phyloP scores from a whole-genome alignment of 2,113 vertebrate species.

The Corythaeola cristata region DNA sequence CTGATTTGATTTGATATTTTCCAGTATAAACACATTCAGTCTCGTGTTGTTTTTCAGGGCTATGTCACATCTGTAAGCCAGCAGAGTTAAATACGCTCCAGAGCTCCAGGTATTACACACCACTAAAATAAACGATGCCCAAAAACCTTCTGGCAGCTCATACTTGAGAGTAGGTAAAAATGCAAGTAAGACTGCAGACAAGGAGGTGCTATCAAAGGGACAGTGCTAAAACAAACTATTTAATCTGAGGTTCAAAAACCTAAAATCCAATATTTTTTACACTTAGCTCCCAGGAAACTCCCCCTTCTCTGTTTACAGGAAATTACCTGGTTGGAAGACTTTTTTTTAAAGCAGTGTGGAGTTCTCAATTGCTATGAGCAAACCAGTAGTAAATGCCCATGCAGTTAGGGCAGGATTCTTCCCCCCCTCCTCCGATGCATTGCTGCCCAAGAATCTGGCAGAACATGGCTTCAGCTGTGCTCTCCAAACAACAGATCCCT shows the following conservation, averaged over 20 bases:
- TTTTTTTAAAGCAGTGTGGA: neutral
- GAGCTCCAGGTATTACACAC: neutral
- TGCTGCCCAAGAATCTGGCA: conserved; percentile 26
- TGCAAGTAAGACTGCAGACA: neutral
- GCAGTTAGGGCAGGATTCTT: neutral
- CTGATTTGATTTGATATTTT: neutral
- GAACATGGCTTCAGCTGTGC: conserved; percentile 43
- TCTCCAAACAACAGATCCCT: conserved; percentile 5
- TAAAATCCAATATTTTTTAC: neutral
- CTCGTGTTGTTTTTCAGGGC: neutral
- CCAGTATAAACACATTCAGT: neutral
- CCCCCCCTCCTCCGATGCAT: neutral
- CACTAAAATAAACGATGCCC: neutral
- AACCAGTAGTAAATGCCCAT: neutral
- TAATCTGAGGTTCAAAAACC: neutral
- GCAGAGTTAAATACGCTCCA: neutral
- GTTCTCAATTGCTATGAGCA: neutral
- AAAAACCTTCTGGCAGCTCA: neutral
- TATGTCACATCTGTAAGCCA: neutral
- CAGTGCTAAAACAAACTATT: neutral
- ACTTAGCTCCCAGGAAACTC: neutral
- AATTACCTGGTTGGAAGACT: neutral
- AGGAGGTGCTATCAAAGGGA: neutral
- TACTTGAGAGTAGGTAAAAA: neutral
- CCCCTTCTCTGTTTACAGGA: neutral